Base-by-base conservation (phyloP, 1,140 invertebrate genomes). In the Drosophila triauraria region DNA sequence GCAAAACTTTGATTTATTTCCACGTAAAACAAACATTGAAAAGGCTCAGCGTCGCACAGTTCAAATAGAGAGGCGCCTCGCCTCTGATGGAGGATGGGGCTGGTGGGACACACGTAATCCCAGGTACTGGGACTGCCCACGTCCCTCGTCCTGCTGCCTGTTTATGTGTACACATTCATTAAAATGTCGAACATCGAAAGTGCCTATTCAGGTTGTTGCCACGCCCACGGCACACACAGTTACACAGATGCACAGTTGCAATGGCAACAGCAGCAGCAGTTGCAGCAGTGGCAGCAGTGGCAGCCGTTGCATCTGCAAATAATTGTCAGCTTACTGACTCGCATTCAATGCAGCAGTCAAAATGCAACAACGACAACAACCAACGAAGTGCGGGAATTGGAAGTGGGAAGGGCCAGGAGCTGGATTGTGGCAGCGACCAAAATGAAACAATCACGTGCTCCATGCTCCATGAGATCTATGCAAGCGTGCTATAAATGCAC, bases 121-220 rank as follows among this genome's bases (percentile, higher is more conserved):
- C 63, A 77, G 63, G 74, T 77, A 77, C 25, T 27, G 25, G 74
- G 20, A 61, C 17, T 40, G 38, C 40, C 44, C 35, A 56, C 61
- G 46, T 44, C 56, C 50, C 51, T 23, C 44, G n/a, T 32, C 25
- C 17, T 25, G 12, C 23, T 71, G 69, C 74, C 81, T 88, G 85
- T 90, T 88, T 90, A 88, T 88, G 85, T 90, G 85, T 88, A 90
- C 85, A 88, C 85, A 88, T 88, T 88, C 85, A 88, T 88, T 88
- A 88, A 88, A 88, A 90, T 90, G 85, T 90, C 85, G 85, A 90
- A 88, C 85, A 88, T 88, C 85, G 85, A 88, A 88, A 88, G 85
- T 88, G 85, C 85, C 85, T 77, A 88, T 88, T 88, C 85, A 90
- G 85, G 85, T 90, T 90, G 81, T 65, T 87, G 80, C 81, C 83